phyloP scores from a whole-genome alignment of 2,797 vertebrate genomes.

The Apodemus agrarius region DNA sequence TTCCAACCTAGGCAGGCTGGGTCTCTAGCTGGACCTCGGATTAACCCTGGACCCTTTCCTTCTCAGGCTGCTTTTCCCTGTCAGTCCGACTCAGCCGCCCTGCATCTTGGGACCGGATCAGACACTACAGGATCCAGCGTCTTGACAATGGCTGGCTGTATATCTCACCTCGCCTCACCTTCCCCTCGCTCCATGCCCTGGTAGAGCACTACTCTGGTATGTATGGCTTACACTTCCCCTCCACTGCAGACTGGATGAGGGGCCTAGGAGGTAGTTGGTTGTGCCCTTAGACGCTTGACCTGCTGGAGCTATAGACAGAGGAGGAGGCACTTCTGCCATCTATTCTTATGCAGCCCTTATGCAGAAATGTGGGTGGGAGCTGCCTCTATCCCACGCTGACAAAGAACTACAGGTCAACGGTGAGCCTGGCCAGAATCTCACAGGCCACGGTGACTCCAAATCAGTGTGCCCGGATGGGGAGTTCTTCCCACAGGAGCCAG shows the following conservation, averaged over 20 bases:
- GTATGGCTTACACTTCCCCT: conserved; percentile 68
- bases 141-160: conserved; percentile 92
- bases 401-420: not conserved
- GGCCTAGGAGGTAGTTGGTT: not conserved
- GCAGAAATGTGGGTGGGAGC: not conserved
- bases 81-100: conserved; percentile 87
- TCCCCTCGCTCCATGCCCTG: conserved; percentile 89
- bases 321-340: not conserved
- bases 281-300: not conserved
- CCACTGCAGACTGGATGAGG: not conserved
- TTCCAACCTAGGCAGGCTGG: fast-evolving
- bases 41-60: not conserved
- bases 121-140: conserved; percentile 90
- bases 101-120: conserved; percentile 84
- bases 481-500: not conserved
- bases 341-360: not conserved
- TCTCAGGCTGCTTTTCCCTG: conserved; percentile 89
- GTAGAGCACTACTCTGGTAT: conserved; percentile 93
- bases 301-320: not conserved
- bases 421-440: not conserved
- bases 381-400: not conserved
- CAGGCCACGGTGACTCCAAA: not conserved
- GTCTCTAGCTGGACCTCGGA: not conserved
- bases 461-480: not conserved
- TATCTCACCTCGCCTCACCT: conserved; percentile 90